phyloP scores from a whole-genome alignment of 2,888 invertebrate species.

The Catonia carolina region DNA sequence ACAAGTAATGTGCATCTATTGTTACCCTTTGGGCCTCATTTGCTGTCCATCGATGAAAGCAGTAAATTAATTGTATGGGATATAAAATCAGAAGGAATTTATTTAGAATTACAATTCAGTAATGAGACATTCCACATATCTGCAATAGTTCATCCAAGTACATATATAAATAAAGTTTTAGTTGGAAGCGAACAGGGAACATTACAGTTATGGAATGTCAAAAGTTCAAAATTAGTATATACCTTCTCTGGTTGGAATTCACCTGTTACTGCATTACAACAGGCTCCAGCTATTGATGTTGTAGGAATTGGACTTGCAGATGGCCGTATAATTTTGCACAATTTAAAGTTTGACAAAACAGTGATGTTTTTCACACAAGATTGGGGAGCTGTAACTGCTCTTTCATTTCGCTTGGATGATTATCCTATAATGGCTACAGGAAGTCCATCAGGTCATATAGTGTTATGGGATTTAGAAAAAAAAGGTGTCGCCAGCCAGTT shows the following conservation, averaged over 20 bases:
- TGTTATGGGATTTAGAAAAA: conserved; percentile 90
- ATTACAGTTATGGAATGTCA: conserved; percentile 86
- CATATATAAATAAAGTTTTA: conserved; percentile 90
- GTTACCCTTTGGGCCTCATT: conserved; percentile 77
- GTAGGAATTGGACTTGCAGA: conserved; percentile 77
- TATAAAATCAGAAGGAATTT: conserved; percentile 63
- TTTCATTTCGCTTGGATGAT: conserved; percentile 83
- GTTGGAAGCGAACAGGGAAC: conserved; percentile 79
- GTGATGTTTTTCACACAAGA: conserved; percentile 84
- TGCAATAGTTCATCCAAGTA: conserved; percentile 82
- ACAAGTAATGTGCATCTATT: conserved; percentile 62
- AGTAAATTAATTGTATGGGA: conserved; percentile 79
- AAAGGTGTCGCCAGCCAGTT: conserved; percentile 72
- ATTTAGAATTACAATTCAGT: conserved; percentile 62
- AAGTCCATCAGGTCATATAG: conserved; percentile 74
- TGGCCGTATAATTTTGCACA: conserved; percentile 79
- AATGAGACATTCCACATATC: conserved; percentile 67
- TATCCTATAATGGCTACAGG: conserved; percentile 81
- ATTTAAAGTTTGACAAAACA: conserved; percentile 75
- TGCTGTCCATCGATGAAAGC: conserved; percentile 75
- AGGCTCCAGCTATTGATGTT: conserved; percentile 89
- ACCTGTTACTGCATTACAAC: conserved; percentile 66
- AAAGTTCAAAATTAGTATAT: conserved; percentile 65
- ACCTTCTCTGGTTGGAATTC: conserved; percentile 69
- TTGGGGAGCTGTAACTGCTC: conserved; percentile 78